Percentiles rank a stretch among this genome's conserved stretches.
Conservation (phyloP, 1,140 invertebrate species). For the Thaumatotibia leucotreta region DNA sequence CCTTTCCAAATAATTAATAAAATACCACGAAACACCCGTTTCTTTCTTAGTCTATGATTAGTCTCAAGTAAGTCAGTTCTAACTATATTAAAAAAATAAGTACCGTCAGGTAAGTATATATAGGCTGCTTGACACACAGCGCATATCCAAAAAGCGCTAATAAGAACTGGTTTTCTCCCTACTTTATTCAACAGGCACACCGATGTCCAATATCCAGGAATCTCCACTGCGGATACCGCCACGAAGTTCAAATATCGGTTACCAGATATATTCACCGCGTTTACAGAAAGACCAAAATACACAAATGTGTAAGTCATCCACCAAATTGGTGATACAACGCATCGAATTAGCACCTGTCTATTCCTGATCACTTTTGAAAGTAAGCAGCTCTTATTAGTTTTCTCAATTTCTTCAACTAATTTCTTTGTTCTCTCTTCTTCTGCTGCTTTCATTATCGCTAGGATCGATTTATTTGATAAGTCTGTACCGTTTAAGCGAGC, state of each 20-base stretch:
- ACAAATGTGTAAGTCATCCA: slow-evolving; percentile 82
- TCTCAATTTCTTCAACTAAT: neutral
- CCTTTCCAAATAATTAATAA: no score
- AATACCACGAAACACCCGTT: no score
- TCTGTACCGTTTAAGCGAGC: slow-evolving; percentile 79
- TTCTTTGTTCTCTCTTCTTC: neutral
- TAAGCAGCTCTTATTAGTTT: slow-evolving; percentile 27
- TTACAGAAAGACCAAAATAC: slow-evolving; percentile 86
- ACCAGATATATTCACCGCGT: slow-evolving; percentile 82
- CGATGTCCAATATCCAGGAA: slow-evolving; percentile 80
- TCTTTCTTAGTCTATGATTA: no score
- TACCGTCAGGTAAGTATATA: slow-evolving; percentile 10
- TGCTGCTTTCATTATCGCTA: slow-evolving; percentile 20
- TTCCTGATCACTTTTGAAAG: slow-evolving; percentile 75
- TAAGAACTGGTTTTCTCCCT: slow-evolving; percentile 67
- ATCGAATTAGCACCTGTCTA: slow-evolving; percentile 74
- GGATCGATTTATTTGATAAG: slow-evolving; percentile 67
- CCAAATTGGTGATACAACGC: slow-evolving; percentile 79
- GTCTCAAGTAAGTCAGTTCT: no score
- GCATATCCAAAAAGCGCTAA: slow-evolving; percentile 19
- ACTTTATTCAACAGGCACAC: slow-evolving; percentile 76
- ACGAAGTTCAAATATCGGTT: slow-evolving; percentile 80
- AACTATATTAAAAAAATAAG: no score
- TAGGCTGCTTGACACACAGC: slow-evolving; percentile 19
- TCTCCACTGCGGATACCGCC: slow-evolving; percentile 78